A percentile compares a stretch with the other conserved stretches of the same genome.
Evolutionary conservation across 2,888 invertebrate genomes (phyloP).

Genomic region (Ligdia adustata): DNA sequence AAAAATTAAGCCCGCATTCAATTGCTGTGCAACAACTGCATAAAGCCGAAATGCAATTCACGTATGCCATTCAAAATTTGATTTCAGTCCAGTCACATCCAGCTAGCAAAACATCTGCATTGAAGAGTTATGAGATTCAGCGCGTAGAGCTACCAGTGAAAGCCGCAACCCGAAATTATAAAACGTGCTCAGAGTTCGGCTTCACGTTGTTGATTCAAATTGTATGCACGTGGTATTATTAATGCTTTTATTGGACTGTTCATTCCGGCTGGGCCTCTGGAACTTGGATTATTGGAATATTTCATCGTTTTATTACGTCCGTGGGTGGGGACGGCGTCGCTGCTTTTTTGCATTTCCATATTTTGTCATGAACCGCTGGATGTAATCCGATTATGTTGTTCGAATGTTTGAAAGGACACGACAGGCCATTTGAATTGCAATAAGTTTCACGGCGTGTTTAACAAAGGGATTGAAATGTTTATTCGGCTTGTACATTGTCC

Average conservation of each 20-base stretch:
- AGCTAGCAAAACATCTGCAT: slow-evolving; percentile 46
- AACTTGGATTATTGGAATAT: slow-evolving; percentile 43
- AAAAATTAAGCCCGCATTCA: neutral
- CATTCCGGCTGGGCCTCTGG: slow-evolving; percentile 43
- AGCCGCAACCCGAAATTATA: slow-evolving; percentile 63
- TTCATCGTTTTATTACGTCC: slow-evolving; percentile 38
- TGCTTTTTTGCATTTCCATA: slow-evolving; percentile 23
- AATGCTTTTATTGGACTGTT: slow-evolving; percentile 54
- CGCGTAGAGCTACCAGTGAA: slow-evolving; percentile 48
- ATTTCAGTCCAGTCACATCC: slow-evolving; percentile 38
- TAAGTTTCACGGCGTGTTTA: slow-evolving; percentile 3
- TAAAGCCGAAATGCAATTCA: slow-evolving; percentile 19
- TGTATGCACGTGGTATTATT: slow-evolving; percentile 54
- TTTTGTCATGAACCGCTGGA: slow-evolving; percentile 23
- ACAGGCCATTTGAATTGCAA: slow-evolving; percentile 20
- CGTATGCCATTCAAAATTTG: slow-evolving; percentile 32
- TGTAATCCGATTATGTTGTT: slow-evolving; percentile 23
- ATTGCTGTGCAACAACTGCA: slow-evolving; percentile 2
- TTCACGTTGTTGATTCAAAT: slow-evolving; percentile 57
- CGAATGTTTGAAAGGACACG: slow-evolving; percentile 19
- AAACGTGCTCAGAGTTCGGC: slow-evolving; percentile 57
- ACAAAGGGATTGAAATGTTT: slow-evolving; percentile 3
- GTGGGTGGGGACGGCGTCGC: slow-evolving; percentile 17
- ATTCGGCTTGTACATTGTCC: neutral
- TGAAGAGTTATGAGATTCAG: slow-evolving; percentile 65